These are phyloP conservation scores for Steinernema carpocapsae DNA, from an alignment of 2,888 invertebrate species.

Conservation along the genomic window DNA sequence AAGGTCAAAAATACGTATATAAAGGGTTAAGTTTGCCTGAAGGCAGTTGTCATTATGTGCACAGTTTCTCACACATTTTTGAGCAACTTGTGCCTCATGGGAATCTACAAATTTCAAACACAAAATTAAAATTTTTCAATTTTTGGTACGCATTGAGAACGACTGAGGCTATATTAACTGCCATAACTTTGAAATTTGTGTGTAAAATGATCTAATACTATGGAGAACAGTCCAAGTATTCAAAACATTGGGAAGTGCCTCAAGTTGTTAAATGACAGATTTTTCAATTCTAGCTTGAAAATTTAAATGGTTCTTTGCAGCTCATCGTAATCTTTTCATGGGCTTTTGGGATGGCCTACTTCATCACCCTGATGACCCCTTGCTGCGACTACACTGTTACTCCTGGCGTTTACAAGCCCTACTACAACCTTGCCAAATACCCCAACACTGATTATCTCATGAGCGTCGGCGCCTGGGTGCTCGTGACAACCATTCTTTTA, in stretches of 20 bases:
- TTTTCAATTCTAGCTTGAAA: too few relatives aligned
- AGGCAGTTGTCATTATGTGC: too few relatives aligned
- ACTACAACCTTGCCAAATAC: not conserved
- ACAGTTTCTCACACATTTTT: too few relatives aligned
- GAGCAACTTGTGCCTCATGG: too few relatives aligned
- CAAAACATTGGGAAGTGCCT: not conserved
- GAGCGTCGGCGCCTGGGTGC: not conserved
- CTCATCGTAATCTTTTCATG: not conserved
- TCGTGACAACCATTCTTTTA: not conserved
- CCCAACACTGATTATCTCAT: not conserved
- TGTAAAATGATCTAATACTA: not conserved
- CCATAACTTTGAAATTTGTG: not conserved
- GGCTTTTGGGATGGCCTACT: not conserved
- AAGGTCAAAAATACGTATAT: not conserved
- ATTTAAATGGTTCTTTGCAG: not conserved
- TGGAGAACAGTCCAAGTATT: not conserved
- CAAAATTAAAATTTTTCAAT: too few relatives aligned
- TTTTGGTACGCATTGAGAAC: too few relatives aligned
- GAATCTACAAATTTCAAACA: too few relatives aligned
- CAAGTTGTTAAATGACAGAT: not conserved
- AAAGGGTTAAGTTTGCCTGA: not conserved
- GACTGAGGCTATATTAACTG: too few relatives aligned
- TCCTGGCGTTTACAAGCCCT: not conserved
- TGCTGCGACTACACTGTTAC: not conserved
- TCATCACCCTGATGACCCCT: not conserved